phyloP scores from a whole-genome alignment of 1,140 invertebrate species.

The Magallana gigas region DNA sequence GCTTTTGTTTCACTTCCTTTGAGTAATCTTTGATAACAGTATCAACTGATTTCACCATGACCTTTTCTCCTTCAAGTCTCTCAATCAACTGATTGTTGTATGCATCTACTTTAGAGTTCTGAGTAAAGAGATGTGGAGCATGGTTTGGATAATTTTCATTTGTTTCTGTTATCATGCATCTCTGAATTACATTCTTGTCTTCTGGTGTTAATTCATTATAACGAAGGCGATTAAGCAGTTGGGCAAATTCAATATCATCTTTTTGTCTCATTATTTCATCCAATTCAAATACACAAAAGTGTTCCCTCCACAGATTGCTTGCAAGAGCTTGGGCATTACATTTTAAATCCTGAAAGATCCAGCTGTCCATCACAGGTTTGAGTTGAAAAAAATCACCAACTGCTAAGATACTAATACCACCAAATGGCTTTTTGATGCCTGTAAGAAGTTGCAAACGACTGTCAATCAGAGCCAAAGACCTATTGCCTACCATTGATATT shows the following conservation, averaged over 20 bases:
- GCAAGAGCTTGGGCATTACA: slow-evolving; percentile 17
- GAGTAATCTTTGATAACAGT: neutral
- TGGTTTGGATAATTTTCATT: neutral
- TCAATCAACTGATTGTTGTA: neutral
- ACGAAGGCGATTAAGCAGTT: slow-evolving; percentile 54
- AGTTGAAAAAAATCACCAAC: slow-evolving; percentile 21
- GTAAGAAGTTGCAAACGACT: slow-evolving; percentile 31
- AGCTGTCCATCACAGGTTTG: slow-evolving; percentile 55
- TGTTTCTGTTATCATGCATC: neutral
- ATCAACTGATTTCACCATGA: neutral
- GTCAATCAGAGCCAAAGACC: neutral
- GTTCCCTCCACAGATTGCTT: neutral
- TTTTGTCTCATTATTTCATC: slow-evolving; percentile 62
- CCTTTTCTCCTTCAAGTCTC: neutral
- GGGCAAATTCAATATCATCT: slow-evolving; percentile 58
- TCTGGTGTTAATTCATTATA: slow-evolving; percentile 41
- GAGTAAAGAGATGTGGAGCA: slow-evolving; percentile 2
- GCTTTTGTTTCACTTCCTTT: neutral
- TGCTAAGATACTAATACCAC: slow-evolving; percentile 41
- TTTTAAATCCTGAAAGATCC: slow-evolving; percentile 49
- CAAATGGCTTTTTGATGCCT: slow-evolving; percentile 36
- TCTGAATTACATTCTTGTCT: slow-evolving; percentile 38
- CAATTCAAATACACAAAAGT: slow-evolving; percentile 45
- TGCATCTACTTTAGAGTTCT: slow-evolving; percentile 11
- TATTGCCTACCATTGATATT: slow-evolving; percentile 40